phyloP scores from a whole-genome alignment of 2,797 vertebrate genomes.

The Danio jaintianensis region DNA sequence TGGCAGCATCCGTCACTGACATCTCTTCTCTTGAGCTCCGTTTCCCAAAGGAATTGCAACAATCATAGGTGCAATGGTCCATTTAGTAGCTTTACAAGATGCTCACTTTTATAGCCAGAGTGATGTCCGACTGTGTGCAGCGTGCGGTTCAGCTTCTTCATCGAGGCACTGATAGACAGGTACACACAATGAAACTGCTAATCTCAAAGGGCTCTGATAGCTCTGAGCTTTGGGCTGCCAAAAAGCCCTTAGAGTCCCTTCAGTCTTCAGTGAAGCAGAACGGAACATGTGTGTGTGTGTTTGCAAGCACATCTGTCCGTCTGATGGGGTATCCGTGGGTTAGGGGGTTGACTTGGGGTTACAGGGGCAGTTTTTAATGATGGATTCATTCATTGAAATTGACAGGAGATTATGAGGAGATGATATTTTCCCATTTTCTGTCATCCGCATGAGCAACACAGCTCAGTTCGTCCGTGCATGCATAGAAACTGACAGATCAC shows the following conservation, averaged over 20 bases:
- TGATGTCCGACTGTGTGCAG: constrained; percentile 17
- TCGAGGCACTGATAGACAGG: constrained; percentile 35
- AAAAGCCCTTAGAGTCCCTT: constrained; percentile 17
- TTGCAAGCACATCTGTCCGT: background rate
- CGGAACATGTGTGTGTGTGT: constrained; percentile 13
- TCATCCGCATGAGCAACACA: background rate
- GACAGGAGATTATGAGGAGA: background rate
- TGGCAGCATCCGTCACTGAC: constrained; percentile 30
- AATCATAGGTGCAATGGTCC: constrained; percentile 35
- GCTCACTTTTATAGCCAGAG: constrained; percentile 25
- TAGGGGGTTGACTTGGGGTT: background rate
- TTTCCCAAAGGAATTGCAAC: constrained; percentile 30
- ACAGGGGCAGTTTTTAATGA: constrained; percentile 1
- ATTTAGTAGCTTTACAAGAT: constrained; percentile 37
- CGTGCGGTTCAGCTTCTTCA: constrained; percentile 10
- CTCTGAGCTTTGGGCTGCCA: constrained; percentile 8
- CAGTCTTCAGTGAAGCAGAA: constrained; percentile 33
- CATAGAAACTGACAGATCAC: background rate
- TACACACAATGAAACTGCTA: constrained; percentile 24
- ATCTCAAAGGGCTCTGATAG: constrained; percentile 34
- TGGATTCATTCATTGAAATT: constrained; percentile 26
- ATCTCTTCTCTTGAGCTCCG: constrained; percentile 36
- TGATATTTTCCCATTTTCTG: constrained; percentile 18
- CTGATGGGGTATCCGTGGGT: constrained; percentile 6
- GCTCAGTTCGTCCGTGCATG: background rate